Percentiles rank a stretch among this genome's conserved stretches.
phyloP scores from a whole-genome alignment of 2,113 vertebrate genomes.

The Siphamia tubifer region DNA sequence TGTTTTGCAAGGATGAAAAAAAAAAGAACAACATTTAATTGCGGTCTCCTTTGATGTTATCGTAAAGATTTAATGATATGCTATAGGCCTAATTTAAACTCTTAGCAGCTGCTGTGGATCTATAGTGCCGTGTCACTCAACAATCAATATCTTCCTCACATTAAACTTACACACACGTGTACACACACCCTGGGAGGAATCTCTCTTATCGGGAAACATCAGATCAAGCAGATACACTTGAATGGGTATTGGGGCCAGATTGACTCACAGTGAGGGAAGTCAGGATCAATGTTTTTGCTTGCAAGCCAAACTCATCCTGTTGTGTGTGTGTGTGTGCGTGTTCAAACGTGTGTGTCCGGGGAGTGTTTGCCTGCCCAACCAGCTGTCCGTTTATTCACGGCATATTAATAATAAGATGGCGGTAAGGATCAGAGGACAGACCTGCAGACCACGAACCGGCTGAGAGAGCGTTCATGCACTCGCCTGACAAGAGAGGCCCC shows the following conservation, averaged over 20 bases:
- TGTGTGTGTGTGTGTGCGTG: conserved; percentile 19
- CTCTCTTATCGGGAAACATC: conserved; percentile 72
- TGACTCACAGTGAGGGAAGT: conserved; percentile 65
- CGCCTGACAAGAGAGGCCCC: conserved; percentile 53
- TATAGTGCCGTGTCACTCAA: conserved; percentile 60
- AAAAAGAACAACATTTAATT: conserved; percentile 12
- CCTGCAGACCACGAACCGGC: conserved; percentile 27
- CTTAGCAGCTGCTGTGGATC: conserved; percentile 71
- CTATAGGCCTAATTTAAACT: conserved; percentile 58
- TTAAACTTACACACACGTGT: conserved; percentile 13
- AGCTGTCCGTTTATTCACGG: conserved; percentile 62
- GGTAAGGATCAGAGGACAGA: conserved; percentile 37
- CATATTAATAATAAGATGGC: conserved; percentile 49
- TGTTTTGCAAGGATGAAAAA: background rate
- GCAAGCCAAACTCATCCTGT: conserved; percentile 54
- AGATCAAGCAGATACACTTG: conserved; percentile 73
- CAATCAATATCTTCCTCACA: conserved; percentile 66
- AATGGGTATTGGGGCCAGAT: conserved; percentile 70
- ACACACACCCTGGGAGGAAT: conserved; percentile 56
- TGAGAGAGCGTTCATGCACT: conserved; percentile 36
- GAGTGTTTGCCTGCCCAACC: conserved; percentile 44
- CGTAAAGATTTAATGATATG: conserved; percentile 56
- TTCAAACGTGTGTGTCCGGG: conserved; percentile 19
- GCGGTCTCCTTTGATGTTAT: conserved; percentile 22
- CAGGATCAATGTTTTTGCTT: conserved; percentile 73